Evolutionary conservation across 2,113 vertebrate genomes (phyloP), one percentile per base, ranked within the genome.

Genomic region (Etia nguti): DNA sequence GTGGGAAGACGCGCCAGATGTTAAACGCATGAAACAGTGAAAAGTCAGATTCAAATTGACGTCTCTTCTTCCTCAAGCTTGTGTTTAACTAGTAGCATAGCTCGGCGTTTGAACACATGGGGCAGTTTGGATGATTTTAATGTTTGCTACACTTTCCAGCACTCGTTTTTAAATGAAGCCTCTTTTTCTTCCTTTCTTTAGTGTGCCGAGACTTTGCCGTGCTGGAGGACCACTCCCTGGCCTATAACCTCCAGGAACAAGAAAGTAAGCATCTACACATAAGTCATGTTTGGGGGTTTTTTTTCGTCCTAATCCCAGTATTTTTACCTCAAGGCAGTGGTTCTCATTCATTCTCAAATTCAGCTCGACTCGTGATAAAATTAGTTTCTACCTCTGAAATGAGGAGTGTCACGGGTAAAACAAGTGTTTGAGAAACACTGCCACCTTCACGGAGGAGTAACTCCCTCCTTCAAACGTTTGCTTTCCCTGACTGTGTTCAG

Each of bases 161-260:
- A 20, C 43, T 50, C 0, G 24, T 20, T 50, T 75, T 77, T 29
- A 50, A 77, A 29, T 1, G 18, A n/a, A 77, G 16, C 43, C 4
- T 24, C 4, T 57, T 31, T 90, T 13, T 55, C 8, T 83, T 48
- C 70, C 90, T 41, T 88, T 8, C 18, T 60, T 2, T 94, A 99
- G 99, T 99, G 62, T 98, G 98, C 90, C 95, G 97, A 86, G 98
- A 99, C 93, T 99, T 99, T 3, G 98, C 98, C 5, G 97, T 99
- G 81, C 93, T 98, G 70, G 99, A 99, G 93, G 99, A 99, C 94
- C 98, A 98, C 95, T 98, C 97, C 36, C 95, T 99, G 95, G 99
- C 99, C 46, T 97, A 99, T 94, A 99, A 96, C 89, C 97, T 99
- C 60, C 99, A 99, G 94, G 99, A 99, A 81, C 99, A 99, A 93